Evolutionary conservation across 2,797 vertebrate species (phyloP), one percentile per base, ranked within the genome.

Genomic region (Rhyacichthys aspro): DNA sequence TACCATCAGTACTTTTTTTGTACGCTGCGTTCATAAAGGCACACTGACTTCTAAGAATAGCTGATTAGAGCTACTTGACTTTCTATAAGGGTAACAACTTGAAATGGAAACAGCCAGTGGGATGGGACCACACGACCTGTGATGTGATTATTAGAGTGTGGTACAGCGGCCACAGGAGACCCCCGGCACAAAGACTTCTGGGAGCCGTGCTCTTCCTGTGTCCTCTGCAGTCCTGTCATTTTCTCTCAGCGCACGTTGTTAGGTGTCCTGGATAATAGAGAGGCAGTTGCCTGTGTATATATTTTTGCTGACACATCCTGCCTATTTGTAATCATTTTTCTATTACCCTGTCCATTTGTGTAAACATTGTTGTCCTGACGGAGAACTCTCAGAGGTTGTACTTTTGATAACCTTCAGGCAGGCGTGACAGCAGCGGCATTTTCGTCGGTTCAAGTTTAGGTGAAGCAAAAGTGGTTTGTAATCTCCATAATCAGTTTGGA

Each of bases 91-190:
- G 47, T 12, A 50, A 50, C 47, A 52, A 37, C 36, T 53, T 23
- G 17, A 41, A 39, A 53, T 39, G 17, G 50, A 53, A 17, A 37
- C 36, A 18, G 36, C 9, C 34, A 12, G 11, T 18, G 49, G 9
- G 16, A 32, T 32, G 36, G 48, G 34, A 50, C n/a, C n/a, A 16
- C 14, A 10, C 9, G 37, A 41, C 12, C 37, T 12, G 8, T 39
- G 50, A 41, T 53, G 37, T 23, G 50, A 53, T 53, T 53, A 53
- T 53, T 41, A 23, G n/a, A 43, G 49, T 53, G 49, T 36, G 17
- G 48, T 5, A 11, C 11, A 19, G 8, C 2, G 23, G 50, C 37
- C 50, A 53, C 36, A 39, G 37, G 50, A 39, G 50, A 28, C 23
- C 23, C 23, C 23, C 23, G 3, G 3, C 23, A 28, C 23, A 28